These are phyloP conservation scores for Hypsopygia costalis DNA, from an alignment of 2,888 invertebrate genomes.

Conservation along the genomic window DNA sequence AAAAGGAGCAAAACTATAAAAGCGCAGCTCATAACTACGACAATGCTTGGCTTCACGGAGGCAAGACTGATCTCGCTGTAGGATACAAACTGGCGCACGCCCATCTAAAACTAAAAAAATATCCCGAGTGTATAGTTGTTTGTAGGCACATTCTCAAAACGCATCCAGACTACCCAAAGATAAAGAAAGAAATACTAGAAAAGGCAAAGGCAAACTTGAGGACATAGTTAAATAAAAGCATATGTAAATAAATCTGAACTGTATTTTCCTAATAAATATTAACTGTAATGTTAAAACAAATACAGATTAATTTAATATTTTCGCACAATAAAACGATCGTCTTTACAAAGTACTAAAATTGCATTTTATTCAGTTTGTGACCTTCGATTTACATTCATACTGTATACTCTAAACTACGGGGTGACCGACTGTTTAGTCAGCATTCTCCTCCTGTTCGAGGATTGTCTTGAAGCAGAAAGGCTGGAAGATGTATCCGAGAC, in stretches of 20 bases:
- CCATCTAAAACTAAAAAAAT: conserved; percentile 91
- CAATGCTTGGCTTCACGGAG: conserved; percentile 92
- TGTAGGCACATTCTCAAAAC: conserved; percentile 89
- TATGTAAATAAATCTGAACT: conserved; percentile 4
- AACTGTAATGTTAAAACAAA: conserved; percentile 2
- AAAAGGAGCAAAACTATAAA: conserved; percentile 95
- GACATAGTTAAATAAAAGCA: conserved; percentile 58
- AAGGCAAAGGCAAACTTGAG: conserved; percentile 90
- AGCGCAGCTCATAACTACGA: conserved; percentile 92
- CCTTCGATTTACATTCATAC: conserved; percentile 46
- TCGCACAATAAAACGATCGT: conserved; percentile 39
- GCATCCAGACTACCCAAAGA: conserved; percentile 94
- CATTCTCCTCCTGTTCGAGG: conserved; percentile 78
- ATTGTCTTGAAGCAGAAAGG: conserved; percentile 93
- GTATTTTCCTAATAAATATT: conserved; percentile 3
- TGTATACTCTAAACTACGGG: conserved; percentile 45
- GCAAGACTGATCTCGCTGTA: conserved; percentile 89
- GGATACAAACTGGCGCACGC: conserved; percentile 97
- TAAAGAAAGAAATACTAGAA: conserved; percentile 95
- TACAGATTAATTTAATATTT: conserved; percentile 13
- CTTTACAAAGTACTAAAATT: conserved; percentile 56
- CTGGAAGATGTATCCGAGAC: conserved; percentile 89
- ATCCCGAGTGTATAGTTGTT: conserved; percentile 95
- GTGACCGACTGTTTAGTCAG: conserved; percentile 44
- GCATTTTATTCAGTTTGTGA: conserved; percentile 48